Evolutionary conservation across 2,113 vertebrate species (phyloP).

Genomic region (Lophotis ruficrista): DNA sequence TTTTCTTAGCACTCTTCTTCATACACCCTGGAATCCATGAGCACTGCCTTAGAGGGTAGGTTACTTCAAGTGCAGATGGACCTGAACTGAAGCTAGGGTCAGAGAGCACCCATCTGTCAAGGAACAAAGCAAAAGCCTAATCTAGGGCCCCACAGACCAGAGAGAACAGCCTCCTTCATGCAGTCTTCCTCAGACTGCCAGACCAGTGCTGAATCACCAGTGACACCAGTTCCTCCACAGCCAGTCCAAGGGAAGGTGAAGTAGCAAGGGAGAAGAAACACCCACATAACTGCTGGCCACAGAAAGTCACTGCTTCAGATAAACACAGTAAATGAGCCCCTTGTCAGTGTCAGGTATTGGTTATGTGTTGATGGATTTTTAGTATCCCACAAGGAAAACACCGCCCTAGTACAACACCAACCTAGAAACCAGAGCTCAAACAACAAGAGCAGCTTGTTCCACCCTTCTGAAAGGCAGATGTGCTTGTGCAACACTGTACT

Average conservation of each 20-base stretch:
- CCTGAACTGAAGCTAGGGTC: background rate
- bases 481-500: background rate
- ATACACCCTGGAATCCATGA: fast-evolving
- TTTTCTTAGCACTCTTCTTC: background rate
- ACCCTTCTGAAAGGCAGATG: background rate
- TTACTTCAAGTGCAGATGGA: background rate
- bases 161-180: background rate
- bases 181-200: background rate
- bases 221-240: background rate
- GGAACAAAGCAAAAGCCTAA: background rate
- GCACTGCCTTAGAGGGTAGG: background rate
- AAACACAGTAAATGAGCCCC: background rate
- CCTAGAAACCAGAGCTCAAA: background rate
- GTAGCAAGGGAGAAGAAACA: background rate
- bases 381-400: background rate
- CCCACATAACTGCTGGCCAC: no score
- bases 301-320: background rate
- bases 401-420: background rate
- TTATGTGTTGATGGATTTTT: background rate
- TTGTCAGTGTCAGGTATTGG: background rate
- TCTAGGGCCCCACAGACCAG: background rate
- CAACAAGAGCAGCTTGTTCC: background rate
- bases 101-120: background rate
- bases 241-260: no score
- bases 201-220: background rate